These are phyloP conservation scores for Trissolcus brochymenae DNA, from an alignment of 2,888 invertebrate genomes.

Conservation along the genomic window DNA sequence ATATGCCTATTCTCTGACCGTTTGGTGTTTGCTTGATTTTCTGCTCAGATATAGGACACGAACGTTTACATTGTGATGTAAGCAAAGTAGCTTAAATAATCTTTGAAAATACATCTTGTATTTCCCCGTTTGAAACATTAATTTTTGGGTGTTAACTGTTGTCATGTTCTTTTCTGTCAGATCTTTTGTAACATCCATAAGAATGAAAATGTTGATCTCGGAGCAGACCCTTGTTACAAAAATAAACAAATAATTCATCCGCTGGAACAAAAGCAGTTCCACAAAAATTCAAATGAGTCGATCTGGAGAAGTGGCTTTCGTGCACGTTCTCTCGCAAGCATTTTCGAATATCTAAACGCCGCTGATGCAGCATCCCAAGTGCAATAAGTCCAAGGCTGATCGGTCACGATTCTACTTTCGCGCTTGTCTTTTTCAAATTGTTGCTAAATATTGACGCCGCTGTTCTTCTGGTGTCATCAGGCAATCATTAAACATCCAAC, in stretches of 20 bases:
- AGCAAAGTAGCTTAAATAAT: background rate
- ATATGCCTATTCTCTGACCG: conserved; percentile 17
- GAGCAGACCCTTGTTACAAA: too few relatives aligned
- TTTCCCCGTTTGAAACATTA: background rate
- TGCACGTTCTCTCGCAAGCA: conserved; percentile 6
- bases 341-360: conserved; percentile 43
- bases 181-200: too few relatives aligned
- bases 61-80: conserved; percentile 6
- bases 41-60: conserved; percentile 13
- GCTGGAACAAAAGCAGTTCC: background rate
- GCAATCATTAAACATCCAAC: conserved; percentile 18
- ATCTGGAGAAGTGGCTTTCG: conserved; percentile 7
- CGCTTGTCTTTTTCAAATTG: conserved; percentile 59
- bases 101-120: background rate
- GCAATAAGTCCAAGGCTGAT: conserved; percentile 69
- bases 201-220: too few relatives aligned
- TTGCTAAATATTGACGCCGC: conserved; percentile 62
- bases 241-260: background rate
- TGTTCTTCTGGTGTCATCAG: conserved; percentile 14
- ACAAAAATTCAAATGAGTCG: conserved; percentile 11
- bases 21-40: conserved; percentile 24
- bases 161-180: too few relatives aligned
- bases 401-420: conserved; percentile 67
- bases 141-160: too few relatives aligned
- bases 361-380: conserved; percentile 61